Evolutionary conservation across 2,113 vertebrate species (phyloP).

Genomic region (Cephalopholis sonnerati): DNA sequence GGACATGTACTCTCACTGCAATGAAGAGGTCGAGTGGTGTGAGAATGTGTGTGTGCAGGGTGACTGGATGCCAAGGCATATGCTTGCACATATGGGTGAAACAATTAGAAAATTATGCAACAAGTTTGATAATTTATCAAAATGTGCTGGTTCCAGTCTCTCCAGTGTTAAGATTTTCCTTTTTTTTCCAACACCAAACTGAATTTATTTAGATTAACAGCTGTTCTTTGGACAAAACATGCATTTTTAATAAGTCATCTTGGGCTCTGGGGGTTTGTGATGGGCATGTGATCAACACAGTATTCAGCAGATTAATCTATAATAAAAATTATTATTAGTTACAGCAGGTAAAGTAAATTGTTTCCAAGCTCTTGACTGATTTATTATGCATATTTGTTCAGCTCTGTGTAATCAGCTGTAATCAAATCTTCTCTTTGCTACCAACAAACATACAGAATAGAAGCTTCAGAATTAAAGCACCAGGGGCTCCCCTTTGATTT

Average conservation of each 20-base stretch:
- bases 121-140: neutral
- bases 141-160: too few species aligned
- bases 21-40: neutral
- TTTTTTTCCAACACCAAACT: neutral
- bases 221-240: neutral
- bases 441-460: neutral
- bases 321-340: neutral
- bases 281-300: neutral
- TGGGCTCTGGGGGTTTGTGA: neutral
- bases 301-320: neutral
- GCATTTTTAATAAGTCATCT: neutral
- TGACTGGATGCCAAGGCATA: neutral
- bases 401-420: conserved; percentile 1
- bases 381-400: neutral
- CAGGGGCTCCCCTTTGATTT: too few species aligned
- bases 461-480: too few species aligned
- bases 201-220: neutral
- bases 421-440: neutral
- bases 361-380: neutral
- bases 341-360: neutral
- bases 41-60: neutral
- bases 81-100: neutral
- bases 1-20: neutral
- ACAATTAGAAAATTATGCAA: neutral
- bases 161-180: too few species aligned